Evolutionary conservation across 2,113 vertebrate species (phyloP).

Genomic region (Plotosus lineatus): DNA sequence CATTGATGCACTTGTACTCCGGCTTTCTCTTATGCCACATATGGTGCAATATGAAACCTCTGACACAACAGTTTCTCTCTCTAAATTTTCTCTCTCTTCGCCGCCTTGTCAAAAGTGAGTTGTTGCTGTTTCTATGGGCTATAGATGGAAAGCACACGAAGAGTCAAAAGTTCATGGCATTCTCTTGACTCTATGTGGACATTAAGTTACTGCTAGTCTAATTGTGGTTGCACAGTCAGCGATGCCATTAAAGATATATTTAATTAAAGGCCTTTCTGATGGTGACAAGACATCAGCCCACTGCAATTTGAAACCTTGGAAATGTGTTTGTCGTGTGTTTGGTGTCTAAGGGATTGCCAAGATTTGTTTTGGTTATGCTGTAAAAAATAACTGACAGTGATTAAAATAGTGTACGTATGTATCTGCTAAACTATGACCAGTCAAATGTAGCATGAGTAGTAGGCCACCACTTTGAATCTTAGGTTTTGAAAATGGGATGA

Average conservation of each 20-base stretch:
- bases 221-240: slow-evolving; percentile 43
- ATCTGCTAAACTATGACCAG: slow-evolving; percentile 19
- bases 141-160: neutral
- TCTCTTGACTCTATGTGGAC: slow-evolving; percentile 21
- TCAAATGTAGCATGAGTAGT: neutral
- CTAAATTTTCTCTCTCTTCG: neutral
- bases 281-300: slow-evolving; percentile 52
- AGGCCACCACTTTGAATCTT: neutral
- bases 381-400: slow-evolving; percentile 42
- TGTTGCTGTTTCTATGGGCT: neutral
- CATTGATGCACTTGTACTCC: neutral
- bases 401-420: slow-evolving; percentile 57
- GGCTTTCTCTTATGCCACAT: neutral
- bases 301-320: slow-evolving; percentile 55
- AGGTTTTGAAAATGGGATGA: neutral
- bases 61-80: neutral
- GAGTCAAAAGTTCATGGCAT: neutral
- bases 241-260: slow-evolving; percentile 53
- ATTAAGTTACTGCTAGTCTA: slow-evolving; percentile 42
- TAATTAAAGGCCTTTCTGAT: slow-evolving; percentile 67
- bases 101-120: slow-evolving; percentile 1
- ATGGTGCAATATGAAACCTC: neutral
- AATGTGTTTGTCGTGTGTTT: slow-evolving; percentile 46
- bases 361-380: slow-evolving; percentile 32
- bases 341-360: slow-evolving; percentile 17